These are phyloP conservation scores for Ameiurus melas DNA, from an alignment of 2,113 vertebrate genomes.

Conservation along the genomic window DNA sequence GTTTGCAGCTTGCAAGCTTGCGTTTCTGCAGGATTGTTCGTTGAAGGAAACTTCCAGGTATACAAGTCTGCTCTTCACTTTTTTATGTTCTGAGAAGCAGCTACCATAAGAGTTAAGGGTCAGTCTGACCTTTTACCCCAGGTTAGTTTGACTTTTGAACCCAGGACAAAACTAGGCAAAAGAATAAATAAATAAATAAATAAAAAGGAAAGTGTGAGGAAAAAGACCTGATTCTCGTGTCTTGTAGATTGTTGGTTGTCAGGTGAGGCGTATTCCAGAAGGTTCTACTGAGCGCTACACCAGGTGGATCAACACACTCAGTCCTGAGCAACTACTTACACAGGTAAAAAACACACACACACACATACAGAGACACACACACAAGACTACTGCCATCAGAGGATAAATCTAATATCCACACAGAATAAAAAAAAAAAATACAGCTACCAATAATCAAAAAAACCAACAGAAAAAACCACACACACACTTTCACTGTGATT, in stretches of 20 bases:
- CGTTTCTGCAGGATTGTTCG: too few relatives aligned
- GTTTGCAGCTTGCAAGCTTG: too few relatives aligned
- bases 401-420: background rate
- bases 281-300: constrained; percentile 91
- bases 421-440: too few relatives aligned
- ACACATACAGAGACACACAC: background rate
- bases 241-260: constrained; percentile 87
- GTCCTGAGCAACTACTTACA: constrained; percentile 81
- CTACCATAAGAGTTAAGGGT: background rate
- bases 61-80: too few relatives aligned
- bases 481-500: background rate
- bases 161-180: background rate
- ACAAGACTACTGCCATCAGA: background rate
- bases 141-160: background rate
- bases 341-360: constrained; percentile 77
- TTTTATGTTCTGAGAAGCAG: too few relatives aligned
- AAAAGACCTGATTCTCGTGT: background rate
- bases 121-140: constrained; percentile 15
- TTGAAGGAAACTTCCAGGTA: too few relatives aligned
- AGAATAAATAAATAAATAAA: background rate
- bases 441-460: too few relatives aligned
- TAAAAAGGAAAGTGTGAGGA: background rate
- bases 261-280: constrained; percentile 79
- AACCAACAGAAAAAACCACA: background rate
- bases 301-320: constrained; percentile 89